Evolutionary conservation across 2,888 invertebrate genomes (phyloP).

Genomic region (Tortrix viridana): DNA sequence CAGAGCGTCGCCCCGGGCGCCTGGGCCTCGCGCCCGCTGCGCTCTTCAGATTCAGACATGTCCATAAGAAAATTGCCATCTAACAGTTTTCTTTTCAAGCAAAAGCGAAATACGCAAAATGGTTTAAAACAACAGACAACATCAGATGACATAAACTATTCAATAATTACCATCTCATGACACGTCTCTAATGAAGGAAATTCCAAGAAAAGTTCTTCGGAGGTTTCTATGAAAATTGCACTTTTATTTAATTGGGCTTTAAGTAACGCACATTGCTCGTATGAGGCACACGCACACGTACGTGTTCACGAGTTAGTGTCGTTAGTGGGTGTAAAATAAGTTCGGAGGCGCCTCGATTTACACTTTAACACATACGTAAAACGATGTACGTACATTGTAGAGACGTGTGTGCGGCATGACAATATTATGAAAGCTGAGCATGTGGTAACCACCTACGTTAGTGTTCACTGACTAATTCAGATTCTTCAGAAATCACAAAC

Average conservation of each 20-base stretch:
- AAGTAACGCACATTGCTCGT: slow-evolving; percentile 34
- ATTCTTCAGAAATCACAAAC: slow-evolving; percentile 59
- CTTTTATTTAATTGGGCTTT: slow-evolving; percentile 27
- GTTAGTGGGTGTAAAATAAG: slow-evolving; percentile 49
- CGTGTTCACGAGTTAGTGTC: slow-evolving; percentile 42
- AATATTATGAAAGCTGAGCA: slow-evolving; percentile 54
- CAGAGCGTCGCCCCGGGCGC: not conserved
- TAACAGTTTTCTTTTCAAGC: not conserved
- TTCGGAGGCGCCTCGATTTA: slow-evolving; percentile 56
- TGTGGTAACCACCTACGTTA: slow-evolving; percentile 54
- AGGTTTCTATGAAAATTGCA: slow-evolving; percentile 27
- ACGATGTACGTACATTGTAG: slow-evolving; percentile 42
- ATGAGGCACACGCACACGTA: slow-evolving; percentile 41
- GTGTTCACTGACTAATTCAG: slow-evolving; percentile 60
- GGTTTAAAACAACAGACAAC: not conserved
- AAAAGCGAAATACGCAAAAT: not conserved
- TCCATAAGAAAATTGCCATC: not conserved
- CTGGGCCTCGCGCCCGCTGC: not conserved
- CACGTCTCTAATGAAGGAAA: not conserved
- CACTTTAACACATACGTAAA: slow-evolving; percentile 57
- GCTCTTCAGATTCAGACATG: not conserved
- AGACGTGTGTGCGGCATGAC: slow-evolving; percentile 50
- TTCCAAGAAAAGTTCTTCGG: slow-evolving; percentile 14
- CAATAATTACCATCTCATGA: not conserved
- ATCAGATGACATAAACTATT: not conserved